Conservation (phyloP, 2,797 vertebrate species). For the Prunella strophiata region DNA sequence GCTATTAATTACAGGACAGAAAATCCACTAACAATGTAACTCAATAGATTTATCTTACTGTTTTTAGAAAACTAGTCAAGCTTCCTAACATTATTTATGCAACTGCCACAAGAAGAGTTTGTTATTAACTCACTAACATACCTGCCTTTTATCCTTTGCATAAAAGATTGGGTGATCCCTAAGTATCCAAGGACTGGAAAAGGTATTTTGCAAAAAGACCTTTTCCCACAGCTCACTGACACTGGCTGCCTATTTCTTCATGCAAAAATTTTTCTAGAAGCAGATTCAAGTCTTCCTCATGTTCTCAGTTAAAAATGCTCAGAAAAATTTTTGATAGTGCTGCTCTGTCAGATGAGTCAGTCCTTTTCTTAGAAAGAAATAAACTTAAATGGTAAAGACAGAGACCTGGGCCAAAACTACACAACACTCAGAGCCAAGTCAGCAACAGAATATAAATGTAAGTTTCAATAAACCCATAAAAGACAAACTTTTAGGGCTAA, state of each 20-base stretch:
- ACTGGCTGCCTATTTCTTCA: neutral
- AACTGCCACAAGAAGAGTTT: neutral
- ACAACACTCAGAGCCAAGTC: neutral
- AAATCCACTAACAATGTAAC: neutral
- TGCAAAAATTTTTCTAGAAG: neutral
- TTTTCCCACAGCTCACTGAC: neutral
- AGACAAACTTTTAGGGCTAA: neutral
- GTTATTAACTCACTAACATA: neutral
- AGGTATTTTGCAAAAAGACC: neutral
- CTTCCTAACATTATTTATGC: neutral
- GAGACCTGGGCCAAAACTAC: neutral
- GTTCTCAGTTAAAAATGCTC: neutral
- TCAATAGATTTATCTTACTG: neutral
- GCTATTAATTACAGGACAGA: neutral
- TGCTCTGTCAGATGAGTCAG: neutral
- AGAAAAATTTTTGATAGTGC: neutral
- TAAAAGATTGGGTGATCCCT: neutral
- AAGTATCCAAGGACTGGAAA: neutral
- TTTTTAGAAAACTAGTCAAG: neutral
- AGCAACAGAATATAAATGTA: neutral
- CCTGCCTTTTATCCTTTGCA: neutral
- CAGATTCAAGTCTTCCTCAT: neutral
- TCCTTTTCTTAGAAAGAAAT: neutral
- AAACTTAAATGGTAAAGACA: neutral
- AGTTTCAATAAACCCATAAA: neutral